Base-by-base conservation (phyloP, 2,797 vertebrate species). In the Lemur catta region DNA sequence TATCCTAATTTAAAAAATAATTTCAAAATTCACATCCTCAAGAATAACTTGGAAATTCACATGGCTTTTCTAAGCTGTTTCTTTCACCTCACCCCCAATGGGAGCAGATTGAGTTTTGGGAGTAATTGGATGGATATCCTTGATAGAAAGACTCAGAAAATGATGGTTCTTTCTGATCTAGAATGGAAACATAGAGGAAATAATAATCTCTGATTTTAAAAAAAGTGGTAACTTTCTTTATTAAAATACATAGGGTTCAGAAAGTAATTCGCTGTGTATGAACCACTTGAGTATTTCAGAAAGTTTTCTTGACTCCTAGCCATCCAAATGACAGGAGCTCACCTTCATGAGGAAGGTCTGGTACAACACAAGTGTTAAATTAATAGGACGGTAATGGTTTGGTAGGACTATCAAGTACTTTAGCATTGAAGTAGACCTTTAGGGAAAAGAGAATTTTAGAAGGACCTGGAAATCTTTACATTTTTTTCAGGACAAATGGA, bases 31-130 rank as follows among this genome's bases (percentile, higher is more conserved):
- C 2, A 63, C 35, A 69, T 90, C 24, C 14, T 94, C 14, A 87
- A 84, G 72, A 84, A 75, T 96, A 92, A 84, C 55, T 74, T 87
- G 82, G 88, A 92, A 65, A 71, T 55, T 87, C 63, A 81, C 24
- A 28, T 57, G 22, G 38, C 18, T 91, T 84, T 71, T 81, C 71
- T 86, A 61, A 69, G 20, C n/a, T 69, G 9, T 75, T 89, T 81
- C 59, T 89, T 48, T 86, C 30, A n/a, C 9, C 2, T 84, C 28
- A 65, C 11, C 10, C 22, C 5, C 22, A 80, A 1, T 41, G 46
- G 59, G 41, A 43, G 14, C 18, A 86, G 26, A 52, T 30, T 65
- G 76, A 84, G 33, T 59, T 84, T 94, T 63, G 22, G 30, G 94
- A 79, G n/a, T 65, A 72, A 55, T 91, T 43, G 69, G 50, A 7